phyloP scores from a whole-genome alignment of 2,113 vertebrate genomes.

The Limnothrissa miodon region DNA sequence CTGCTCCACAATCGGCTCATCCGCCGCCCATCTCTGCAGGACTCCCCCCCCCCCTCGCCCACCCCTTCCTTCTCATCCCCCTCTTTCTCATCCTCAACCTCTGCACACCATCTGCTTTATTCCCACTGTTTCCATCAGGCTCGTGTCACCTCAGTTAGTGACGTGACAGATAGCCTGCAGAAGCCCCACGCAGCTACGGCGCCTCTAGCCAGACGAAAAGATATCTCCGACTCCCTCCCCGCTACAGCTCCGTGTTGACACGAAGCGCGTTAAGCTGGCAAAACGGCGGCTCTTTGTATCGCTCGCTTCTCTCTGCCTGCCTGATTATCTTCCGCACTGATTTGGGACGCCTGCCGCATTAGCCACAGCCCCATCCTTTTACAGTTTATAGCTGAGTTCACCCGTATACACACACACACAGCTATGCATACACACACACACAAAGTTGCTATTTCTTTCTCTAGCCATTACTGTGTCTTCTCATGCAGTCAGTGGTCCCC shows the following conservation, averaged over 20 bases:
- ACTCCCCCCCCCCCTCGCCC: neutral
- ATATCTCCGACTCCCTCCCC: constrained; percentile 16
- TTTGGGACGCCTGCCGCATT: neutral
- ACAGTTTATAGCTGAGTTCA: constrained; percentile 34
- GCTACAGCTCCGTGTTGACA: constrained; percentile 11
- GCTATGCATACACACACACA: too few relatives aligned
- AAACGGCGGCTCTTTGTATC: constrained; percentile 9
- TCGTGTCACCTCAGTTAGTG: constrained; percentile 24
- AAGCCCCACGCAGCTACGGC: neutral
- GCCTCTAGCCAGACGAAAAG: neutral
- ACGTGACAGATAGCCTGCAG: constrained; percentile 3
- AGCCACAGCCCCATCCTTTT: constrained; percentile 26
- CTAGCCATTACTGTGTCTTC: constrained; percentile 25
- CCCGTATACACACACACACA: constrained; percentile 1
- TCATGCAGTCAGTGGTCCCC: constrained; percentile 21
- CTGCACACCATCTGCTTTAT: neutral
- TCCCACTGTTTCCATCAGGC: constrained; percentile 20
- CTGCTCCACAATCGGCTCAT: neutral
- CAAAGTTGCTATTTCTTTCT: neutral
- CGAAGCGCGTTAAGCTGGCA: neutral
- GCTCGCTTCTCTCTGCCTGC: neutral
- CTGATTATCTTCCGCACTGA: neutral
- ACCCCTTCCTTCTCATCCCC: neutral
- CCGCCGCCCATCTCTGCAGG: neutral
- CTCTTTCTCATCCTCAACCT: neutral